Evolutionary conservation across 2,797 vertebrate species (phyloP).

Genomic region (Coreius guichenoti): DNA sequence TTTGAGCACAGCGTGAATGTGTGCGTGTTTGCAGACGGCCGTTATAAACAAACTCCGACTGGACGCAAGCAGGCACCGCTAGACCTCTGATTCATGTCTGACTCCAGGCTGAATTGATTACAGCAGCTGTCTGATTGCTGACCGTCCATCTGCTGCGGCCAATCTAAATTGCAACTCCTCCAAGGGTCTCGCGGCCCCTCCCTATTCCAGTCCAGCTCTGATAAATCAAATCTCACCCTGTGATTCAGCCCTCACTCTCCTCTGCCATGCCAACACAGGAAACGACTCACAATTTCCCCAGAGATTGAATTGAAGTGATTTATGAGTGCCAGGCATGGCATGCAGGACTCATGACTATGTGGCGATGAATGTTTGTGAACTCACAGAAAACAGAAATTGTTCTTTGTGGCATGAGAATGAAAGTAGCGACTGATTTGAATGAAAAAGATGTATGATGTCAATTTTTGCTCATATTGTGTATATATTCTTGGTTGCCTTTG

Average conservation of each 20-base stretch:
- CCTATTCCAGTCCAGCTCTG: constrained; percentile 25
- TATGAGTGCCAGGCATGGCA: constrained; percentile 39
- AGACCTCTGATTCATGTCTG: constrained; percentile 64
- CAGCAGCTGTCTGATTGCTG: constrained; percentile 73
- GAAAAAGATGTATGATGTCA: constrained; percentile 31
- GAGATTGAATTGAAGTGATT: constrained; percentile 53
- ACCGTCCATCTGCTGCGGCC: constrained; percentile 72
- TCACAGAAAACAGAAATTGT: constrained; percentile 26
- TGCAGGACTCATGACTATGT: constrained; percentile 40
- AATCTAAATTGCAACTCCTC: constrained; percentile 71
- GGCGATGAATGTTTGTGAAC: constrained; percentile 42
- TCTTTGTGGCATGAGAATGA: constrained; percentile 32
- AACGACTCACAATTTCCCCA: constrained; percentile 48
- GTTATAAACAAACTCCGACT: constrained; percentile 22
- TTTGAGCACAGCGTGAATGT: not conserved
- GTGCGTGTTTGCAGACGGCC: not conserved
- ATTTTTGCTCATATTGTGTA: not conserved
- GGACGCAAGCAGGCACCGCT: constrained; percentile 4
- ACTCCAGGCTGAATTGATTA: constrained; percentile 73
- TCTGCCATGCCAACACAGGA: constrained; percentile 48
- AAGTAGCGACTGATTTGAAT: constrained; percentile 38
- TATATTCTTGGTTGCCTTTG: not conserved
- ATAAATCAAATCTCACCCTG: constrained; percentile 41
- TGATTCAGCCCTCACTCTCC: constrained; percentile 36
- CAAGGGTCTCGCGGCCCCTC: constrained; percentile 61